Conservation (phyloP, 2,113 vertebrate genomes). For the Myotis brandtii region DNA sequence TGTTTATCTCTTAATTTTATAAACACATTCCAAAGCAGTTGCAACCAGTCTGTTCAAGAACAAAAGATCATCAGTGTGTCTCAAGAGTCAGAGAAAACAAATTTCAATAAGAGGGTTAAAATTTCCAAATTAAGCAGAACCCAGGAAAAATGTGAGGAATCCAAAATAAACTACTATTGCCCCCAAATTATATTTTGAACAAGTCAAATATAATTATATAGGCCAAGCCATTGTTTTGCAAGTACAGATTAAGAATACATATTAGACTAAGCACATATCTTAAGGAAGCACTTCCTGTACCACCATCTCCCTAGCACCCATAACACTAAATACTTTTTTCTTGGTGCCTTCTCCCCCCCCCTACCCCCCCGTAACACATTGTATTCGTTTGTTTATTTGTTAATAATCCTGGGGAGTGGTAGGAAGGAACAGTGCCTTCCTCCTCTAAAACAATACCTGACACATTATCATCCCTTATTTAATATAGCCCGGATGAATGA, state of each 20-base stretch:
- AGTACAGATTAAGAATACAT: conserved; percentile 1
- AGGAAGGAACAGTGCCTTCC: background rate
- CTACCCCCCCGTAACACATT: background rate
- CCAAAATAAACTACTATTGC: background rate
- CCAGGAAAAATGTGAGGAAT: background rate
- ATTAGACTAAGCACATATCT: conserved; percentile 26
- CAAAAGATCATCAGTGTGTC: conserved; percentile 44
- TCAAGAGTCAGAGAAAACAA: conserved; percentile 62
- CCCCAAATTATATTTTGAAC: conserved; percentile 17
- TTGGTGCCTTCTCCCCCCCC: background rate
- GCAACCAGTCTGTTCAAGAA: conserved; percentile 61
- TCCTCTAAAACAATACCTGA: background rate
- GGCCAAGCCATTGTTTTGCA: conserved; percentile 18
- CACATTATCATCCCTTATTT: background rate
- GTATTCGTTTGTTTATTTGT: background rate
- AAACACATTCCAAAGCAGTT: conserved; percentile 66
- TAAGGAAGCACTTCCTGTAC: conserved; percentile 24
- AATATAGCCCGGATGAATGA: background rate
- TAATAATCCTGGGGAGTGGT: background rate
- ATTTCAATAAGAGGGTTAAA: conserved; percentile 16
- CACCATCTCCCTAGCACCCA: background rate
- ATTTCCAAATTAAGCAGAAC: conserved; percentile 55
- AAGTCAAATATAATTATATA: conserved; percentile 43
- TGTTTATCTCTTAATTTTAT: conserved; percentile 54
- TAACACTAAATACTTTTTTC: background rate